A percentile compares a stretch with the other conserved stretches of the same genome.
Conservation (phyloP, 2,797 vertebrate genomes). For the Glyptemys insculpta region DNA sequence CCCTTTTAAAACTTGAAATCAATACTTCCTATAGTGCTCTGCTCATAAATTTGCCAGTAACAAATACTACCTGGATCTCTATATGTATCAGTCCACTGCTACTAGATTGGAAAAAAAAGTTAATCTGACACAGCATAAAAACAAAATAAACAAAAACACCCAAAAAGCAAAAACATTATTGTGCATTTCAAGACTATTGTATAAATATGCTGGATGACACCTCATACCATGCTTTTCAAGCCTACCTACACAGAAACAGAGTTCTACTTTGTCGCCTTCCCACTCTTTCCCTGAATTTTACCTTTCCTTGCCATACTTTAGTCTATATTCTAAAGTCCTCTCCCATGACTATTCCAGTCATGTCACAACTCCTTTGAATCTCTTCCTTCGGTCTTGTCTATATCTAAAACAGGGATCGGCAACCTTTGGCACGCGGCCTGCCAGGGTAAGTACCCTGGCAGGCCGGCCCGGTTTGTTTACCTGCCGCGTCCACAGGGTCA, state of each 20-base stretch:
- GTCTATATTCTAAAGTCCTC: background rate
- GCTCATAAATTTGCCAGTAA: conserved; percentile 35
- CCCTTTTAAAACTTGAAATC: conserved; percentile 37
- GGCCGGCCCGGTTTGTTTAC: too few relatives aligned
- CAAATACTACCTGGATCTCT: background rate
- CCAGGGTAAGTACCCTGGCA: too few relatives aligned
- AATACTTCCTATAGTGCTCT: background rate
- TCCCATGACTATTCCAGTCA: background rate
- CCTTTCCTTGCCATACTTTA: background rate
- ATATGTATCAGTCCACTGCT: background rate
- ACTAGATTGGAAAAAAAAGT: background rate
- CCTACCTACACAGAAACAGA: background rate
- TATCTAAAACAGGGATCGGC: background rate
- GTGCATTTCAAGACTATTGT: accelerated
- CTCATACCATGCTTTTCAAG: background rate
- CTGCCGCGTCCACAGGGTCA: too few relatives aligned
- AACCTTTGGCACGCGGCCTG: too few relatives aligned
- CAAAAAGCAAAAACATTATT: accelerated
- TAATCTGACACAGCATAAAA: background rate
- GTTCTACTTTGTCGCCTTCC: background rate
- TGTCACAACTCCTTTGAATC: background rate
- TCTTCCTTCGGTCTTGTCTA: background rate
- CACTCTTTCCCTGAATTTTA: background rate
- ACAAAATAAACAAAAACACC: background rate
- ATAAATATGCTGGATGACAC: background rate